Base-by-base conservation (phyloP, 1,140 invertebrate species). In the Mylabris phalerata region DNA sequence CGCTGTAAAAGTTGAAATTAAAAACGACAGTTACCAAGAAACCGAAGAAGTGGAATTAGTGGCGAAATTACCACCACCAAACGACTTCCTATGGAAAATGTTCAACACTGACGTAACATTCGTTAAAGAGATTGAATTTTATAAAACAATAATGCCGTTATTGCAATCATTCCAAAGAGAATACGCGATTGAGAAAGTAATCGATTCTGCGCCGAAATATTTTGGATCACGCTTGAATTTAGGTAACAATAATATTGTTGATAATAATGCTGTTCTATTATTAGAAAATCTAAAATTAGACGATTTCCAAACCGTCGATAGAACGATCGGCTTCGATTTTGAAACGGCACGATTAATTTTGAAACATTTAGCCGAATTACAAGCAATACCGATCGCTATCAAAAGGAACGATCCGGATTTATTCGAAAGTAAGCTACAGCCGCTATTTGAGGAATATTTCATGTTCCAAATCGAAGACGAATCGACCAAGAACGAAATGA, bases 31-130 rank as follows among this genome's bases (percentile, higher is more conserved):
- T 32, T 2, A 60, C 3, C 44, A 64, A 7, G 63, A 75, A 40
- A 49, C 68, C 9, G 32, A 32, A 5, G 32, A 32, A 32, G 48
- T 75, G 42, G 38, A 73, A 40, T 48, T 77, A 0, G 71, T 79
- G 4, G 76, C 72, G 2, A 80, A 79, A 57, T 70, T 71, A 61
- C 61, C 62, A 9, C 75, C 75, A 3, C 65, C 65, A 3, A 75
- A 67, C 0, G 68, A 73, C 3, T 67, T 67, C 3, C 70, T 75
- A 32, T 64, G 61, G n/a, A 44, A 63, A 9, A 32, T 75, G 0
- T 78, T 74, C 49, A 71, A 78, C 41, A 71, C 64, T 46, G 57
- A 61, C 1, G 71, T 66, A 4, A 77, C 75, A 2, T 75, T 78
- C 32, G 64, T 59, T 13, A 78, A 76, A 44, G 69, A 71, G 65